These are phyloP conservation scores for Hucho hucho DNA, from an alignment of 2,113 vertebrate species.

Conservation along the genomic window DNA sequence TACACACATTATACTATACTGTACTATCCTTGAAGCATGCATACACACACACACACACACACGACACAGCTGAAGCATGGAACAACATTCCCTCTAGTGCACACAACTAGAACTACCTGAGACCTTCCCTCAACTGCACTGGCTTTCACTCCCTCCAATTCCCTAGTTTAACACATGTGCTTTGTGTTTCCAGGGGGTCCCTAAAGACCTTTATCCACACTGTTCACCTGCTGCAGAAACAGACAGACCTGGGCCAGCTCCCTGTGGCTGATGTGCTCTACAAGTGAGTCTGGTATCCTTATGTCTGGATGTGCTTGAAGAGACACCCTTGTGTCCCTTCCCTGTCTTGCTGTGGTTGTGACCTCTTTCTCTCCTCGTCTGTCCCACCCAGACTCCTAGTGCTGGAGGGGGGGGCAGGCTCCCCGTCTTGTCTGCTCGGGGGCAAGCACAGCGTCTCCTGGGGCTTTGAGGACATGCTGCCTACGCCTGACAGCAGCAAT, in stretches of 20 bases:
- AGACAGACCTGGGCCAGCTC: slow-evolving; percentile 89
- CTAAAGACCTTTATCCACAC: slow-evolving; percentile 99
- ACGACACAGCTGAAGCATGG: background rate
- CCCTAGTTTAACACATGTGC: no score
- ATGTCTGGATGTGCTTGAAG: background rate
- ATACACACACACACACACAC: background rate
- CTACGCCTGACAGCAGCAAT: slow-evolving; percentile 87
- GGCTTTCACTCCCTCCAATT: no score
- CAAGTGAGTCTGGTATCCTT: slow-evolving; percentile 72
- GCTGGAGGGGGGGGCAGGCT: slow-evolving; percentile 94
- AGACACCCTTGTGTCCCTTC: background rate
- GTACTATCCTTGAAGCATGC: background rate
- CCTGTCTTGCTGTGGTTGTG: background rate
- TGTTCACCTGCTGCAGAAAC: slow-evolving; percentile 96
- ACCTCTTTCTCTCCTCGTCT: background rate
- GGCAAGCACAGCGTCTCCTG: slow-evolving; percentile 97
- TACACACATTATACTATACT: background rate
- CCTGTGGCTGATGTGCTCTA: slow-evolving; percentile 96
- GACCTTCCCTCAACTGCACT: no score
- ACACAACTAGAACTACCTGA: no score
- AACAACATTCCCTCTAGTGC: background rate
- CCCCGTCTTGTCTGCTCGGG: slow-evolving; percentile 93
- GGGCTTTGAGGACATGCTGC: slow-evolving; percentile 98
- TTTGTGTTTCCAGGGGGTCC: slow-evolving; percentile 84
- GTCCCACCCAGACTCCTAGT: slow-evolving; percentile 83